Base-by-base conservation (phyloP, 2,113 vertebrate genomes). In the Anolis carolinensis region DNA sequence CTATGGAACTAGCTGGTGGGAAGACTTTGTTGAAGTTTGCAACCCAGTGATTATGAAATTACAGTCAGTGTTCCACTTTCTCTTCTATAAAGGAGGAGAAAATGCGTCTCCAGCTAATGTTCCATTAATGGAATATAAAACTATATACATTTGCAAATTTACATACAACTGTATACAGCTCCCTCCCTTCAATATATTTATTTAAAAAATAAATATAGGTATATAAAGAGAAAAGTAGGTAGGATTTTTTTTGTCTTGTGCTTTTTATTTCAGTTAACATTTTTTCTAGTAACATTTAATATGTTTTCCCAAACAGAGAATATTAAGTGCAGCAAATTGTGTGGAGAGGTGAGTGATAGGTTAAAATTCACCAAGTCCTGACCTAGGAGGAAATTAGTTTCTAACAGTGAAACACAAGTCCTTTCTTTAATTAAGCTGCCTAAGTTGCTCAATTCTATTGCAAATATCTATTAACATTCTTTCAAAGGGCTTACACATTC, bases 341-440 rank as follows among this genome's bases (percentile, higher is more conserved):
- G 80, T 62, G 90, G 79, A 90, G 92, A 85, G 87, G 92, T 91
- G 84, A 89, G 92, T 1, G 50, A 93, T 93, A 92, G 94, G 91
- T 94, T 52, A 87, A 88, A 92, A 94, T 93, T 91, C 93, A 95
- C 91, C 94, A 94, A 90, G 94, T 89, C 77, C 90, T 93, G 94
- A 92, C 93, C 92, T 78, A 52, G 81, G 88, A 93, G 93, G 93
- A 95, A 95, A 95, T 95, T 20, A 95, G 92, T 94, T 95, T 88
- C 92, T 92, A 87, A 91, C 93, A 91, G 94, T 87, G 91, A 94
- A 94, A 95, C 92, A 87, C 83, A 93, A 95, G 93, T 91, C 89
- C 92, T 95, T 95, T 95, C 92, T 94, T 86, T 96, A 95, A 95
- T 95, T 94, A 95, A 94, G 90, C 94, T 90, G 91, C 93, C 91